These are phyloP conservation scores for Forbesichthys agassizii DNA, from an alignment of 2,113 vertebrate species.

Conservation along the genomic window DNA sequence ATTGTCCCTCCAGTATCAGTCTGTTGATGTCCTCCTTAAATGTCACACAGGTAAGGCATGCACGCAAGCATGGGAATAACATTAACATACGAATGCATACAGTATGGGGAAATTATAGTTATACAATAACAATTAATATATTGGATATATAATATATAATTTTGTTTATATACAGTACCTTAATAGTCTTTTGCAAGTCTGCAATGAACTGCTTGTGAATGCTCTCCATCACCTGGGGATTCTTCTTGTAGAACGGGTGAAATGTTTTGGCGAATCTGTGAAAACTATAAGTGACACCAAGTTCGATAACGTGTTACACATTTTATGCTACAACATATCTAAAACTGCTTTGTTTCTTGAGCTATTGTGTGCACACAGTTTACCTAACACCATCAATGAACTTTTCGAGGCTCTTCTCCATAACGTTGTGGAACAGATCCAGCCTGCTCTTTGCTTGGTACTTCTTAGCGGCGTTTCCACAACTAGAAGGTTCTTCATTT, in stretches of 20 bases:
- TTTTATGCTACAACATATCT: too few species aligned
- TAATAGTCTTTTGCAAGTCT: slow-evolving; percentile 78
- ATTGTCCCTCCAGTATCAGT: slow-evolving; percentile 72
- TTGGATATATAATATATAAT: too few species aligned
- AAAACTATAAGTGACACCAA: slow-evolving; percentile 72
- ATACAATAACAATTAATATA: too few species aligned
- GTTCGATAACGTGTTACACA: not conserved
- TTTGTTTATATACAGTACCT: slow-evolving; percentile 63
- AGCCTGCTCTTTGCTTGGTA: slow-evolving; percentile 49
- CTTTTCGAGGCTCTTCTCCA: slow-evolving; percentile 75
- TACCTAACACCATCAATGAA: slow-evolving; percentile 69
- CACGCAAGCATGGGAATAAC: slow-evolving; percentile 6
- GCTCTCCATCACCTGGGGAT: slow-evolving; percentile 79
- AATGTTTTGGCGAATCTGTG: slow-evolving; percentile 83
- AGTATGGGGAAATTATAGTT: not conserved
- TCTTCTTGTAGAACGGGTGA: slow-evolving; percentile 79
- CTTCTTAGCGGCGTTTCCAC: not conserved
- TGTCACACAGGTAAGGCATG: slow-evolving; percentile 12
- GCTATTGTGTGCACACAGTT: not conserved
- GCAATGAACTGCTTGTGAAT: slow-evolving; percentile 87
- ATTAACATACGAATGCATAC: not conserved
- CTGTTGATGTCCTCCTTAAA: slow-evolving; percentile 71
- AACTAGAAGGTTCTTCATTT: not conserved
- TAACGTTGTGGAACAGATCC: slow-evolving; percentile 76
- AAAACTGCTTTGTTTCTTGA: not conserved